Percentiles rank a stretch among this genome's conserved stretches.
Conservation (phyloP, 1,140 invertebrate genomes). For the Oryzaephilus surinamensis region DNA sequence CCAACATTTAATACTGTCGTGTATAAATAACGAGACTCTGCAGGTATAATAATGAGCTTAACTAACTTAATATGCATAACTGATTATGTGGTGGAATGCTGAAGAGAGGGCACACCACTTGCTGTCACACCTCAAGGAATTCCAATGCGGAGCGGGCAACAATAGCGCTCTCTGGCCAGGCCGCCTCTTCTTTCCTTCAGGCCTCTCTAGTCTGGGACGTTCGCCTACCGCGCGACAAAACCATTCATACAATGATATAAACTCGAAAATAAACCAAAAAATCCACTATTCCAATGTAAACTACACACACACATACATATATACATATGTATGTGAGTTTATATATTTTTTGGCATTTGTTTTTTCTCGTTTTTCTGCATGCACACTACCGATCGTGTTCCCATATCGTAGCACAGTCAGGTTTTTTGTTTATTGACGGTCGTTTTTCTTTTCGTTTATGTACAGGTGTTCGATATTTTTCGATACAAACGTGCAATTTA, state of each 20-base stretch:
- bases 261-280: slow-evolving; percentile 2
- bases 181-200: too few relatives aligned
- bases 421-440: too few relatives aligned
- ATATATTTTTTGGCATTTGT: too few relatives aligned
- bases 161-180: slow-evolving; percentile 8
- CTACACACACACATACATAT: too few relatives aligned
- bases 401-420: too few relatives aligned
- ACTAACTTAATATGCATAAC: slow-evolving; percentile 37
- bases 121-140: slow-evolving; percentile 32
- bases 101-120: slow-evolving; percentile 11
- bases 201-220: slow-evolving; percentile 14
- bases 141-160: slow-evolving; percentile 23
- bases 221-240: slow-evolving; percentile 27
- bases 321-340: too few relatives aligned
- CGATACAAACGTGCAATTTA: too few relatives aligned
- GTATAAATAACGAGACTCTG: slow-evolving; percentile 32
- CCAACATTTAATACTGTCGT: slow-evolving; percentile 24
- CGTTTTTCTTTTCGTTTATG: too few relatives aligned
- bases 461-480: too few relatives aligned
- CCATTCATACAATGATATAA: slow-evolving; percentile 20
- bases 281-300: too few relatives aligned
- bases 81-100: slow-evolving; percentile 32
- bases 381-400: too few relatives aligned
- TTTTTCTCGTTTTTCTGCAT: too few relatives aligned
- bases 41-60: slow-evolving; percentile 36